A percentile compares a stretch with the other conserved stretches of the same genome.
phyloP scores from a whole-genome alignment of 2,797 vertebrate species.

The Carapus acus region DNA sequence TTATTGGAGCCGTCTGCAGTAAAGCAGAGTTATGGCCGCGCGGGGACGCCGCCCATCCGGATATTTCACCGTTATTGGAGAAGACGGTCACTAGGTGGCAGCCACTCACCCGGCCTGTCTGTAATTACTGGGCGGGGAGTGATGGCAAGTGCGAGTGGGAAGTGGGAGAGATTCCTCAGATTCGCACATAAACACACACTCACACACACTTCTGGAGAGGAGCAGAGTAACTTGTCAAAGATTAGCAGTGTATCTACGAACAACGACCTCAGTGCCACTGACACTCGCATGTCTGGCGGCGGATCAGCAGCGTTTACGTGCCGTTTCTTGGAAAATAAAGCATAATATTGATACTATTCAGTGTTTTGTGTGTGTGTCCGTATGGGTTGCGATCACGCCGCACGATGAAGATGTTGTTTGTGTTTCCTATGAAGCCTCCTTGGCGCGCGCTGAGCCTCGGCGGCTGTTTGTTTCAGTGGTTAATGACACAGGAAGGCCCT shows the following conservation, averaged over 20 bases:
- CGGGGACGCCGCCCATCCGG: slow-evolving; percentile 68
- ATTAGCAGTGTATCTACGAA: too few species aligned
- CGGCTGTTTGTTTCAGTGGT: slow-evolving; percentile 69
- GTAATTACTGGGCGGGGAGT: slow-evolving; percentile 69
- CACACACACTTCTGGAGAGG: slow-evolving; percentile 35
- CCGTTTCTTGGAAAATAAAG: too few species aligned
- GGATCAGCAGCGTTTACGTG: too few species aligned
- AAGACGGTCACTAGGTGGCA: slow-evolving; percentile 79
- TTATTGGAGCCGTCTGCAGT: slow-evolving; percentile 79
- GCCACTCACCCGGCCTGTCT: slow-evolving; percentile 67
- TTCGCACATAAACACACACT: too few species aligned
- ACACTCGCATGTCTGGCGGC: too few species aligned
- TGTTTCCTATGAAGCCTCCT: too few species aligned
- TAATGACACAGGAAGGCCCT: slow-evolving; percentile 77
- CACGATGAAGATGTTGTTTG: slow-evolving; percentile 43
- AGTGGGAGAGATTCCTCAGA: slow-evolving; percentile 30
- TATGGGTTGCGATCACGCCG: slow-evolving; percentile 36
- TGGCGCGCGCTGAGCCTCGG: slow-evolving; percentile 56
- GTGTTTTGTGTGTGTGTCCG: slow-evolving; percentile 30
- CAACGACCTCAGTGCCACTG: too few species aligned
- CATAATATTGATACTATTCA: too few species aligned
- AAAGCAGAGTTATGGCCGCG: slow-evolving; percentile 76
- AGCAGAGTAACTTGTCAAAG: too few species aligned
- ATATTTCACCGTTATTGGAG: slow-evolving; percentile 80
- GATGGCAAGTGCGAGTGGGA: slow-evolving; percentile 39